phyloP scores from a whole-genome alignment of 2,113 vertebrate genomes.

The Salvelinus alpinus region DNA sequence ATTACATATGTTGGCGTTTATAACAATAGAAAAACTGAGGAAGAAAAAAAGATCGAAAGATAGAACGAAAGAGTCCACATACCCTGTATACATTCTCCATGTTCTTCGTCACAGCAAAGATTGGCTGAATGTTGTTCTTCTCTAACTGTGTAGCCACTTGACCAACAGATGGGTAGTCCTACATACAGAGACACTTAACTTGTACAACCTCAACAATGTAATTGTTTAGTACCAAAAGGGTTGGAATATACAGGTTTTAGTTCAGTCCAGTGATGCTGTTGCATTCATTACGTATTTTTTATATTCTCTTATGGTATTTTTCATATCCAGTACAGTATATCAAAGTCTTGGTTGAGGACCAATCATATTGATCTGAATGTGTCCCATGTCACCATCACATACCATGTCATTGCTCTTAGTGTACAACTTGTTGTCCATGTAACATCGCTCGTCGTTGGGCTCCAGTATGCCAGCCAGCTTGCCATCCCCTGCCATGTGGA shows the following conservation, averaged over 20 bases:
- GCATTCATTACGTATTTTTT: no score
- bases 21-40: no score
- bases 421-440: constrained; percentile 80
- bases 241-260: no score
- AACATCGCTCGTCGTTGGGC: constrained; percentile 86
- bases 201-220: background rate
- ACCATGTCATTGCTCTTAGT: constrained; percentile 82
- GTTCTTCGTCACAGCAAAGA: constrained; percentile 90
- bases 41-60: background rate
- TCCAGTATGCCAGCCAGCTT: constrained; percentile 91
- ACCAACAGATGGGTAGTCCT: constrained; percentile 97
- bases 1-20: no score
- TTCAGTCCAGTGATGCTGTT: no score
- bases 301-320: background rate
- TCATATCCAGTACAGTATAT: background rate
- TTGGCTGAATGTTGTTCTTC: constrained; percentile 90
- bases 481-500: constrained; percentile 94
- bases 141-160: constrained; percentile 85
- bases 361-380: background rate
- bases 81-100: constrained; percentile 68
- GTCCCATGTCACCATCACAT: constrained; percentile 44
- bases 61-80: constrained; percentile 10
- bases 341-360: background rate
- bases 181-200: constrained; percentile 21
- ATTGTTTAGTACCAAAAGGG: background rate